Base-by-base conservation (phyloP, 2,888 invertebrate species). In the Scaeva pyrastri region DNA sequence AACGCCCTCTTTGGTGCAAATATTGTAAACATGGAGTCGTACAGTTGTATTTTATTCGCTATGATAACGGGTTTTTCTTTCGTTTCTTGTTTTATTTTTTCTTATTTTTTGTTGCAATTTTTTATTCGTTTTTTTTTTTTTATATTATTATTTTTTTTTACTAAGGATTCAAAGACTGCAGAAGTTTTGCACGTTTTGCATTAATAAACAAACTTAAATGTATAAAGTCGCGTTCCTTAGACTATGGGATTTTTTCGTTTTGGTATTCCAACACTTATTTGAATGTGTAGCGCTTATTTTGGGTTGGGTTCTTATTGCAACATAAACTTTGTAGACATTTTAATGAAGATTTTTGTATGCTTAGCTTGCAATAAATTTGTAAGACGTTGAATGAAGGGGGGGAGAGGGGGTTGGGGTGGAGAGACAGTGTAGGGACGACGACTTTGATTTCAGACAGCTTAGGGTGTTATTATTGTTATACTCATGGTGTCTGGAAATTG, bases 261-360 rank as follows among this genome's bases (percentile, higher is more conserved):
- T 70, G 19, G 21, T 55, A 55, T 39, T 71, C 19, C n/a, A 21
- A 45, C 50, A 56, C 31, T 43, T 31, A 31, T 31, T 26, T 31
- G 26, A 71, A 52, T 55, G 66, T 31, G 36, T n/a, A n/a, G 11
- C 43, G 19, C 66, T 50, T 66, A 60, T 73, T 50, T 45, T 21
- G 26, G 26, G 39, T 52, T 23, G 62, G 43, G 71, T 64, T 19
- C 76, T 76, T 76, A 76, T 73, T 80, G 64, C 58, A 72, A 74
- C 86, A 82, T 86, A 86, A 86, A 86, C 70, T 74, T 55, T n/a
- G 58, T 43, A 82, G 64, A 81, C 73, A 64, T 74, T 86, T 81
- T 68, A 86, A 86, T 78, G 82, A 81, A 86, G 70, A 60, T 58
- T 70, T 71, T 60, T 14, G 70, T 50, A 21, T 55, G 10, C 10